These are phyloP conservation scores for Phylloscopus trochiloides DNA, from an alignment of 2,113 vertebrate species.

Conservation along the genomic window DNA sequence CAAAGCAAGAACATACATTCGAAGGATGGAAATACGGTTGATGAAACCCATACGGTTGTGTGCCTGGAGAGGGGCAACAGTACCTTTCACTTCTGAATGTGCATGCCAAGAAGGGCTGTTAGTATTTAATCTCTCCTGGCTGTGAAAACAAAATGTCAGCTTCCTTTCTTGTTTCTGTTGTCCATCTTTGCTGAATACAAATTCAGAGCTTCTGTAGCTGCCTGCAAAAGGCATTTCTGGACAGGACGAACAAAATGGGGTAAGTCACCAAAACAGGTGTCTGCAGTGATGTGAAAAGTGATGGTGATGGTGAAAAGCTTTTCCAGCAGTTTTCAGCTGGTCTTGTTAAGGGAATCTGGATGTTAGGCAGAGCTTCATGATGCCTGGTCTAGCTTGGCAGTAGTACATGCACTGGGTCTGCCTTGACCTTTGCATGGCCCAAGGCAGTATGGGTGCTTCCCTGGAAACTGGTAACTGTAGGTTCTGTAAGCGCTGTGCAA, in stretches of 20 bases:
- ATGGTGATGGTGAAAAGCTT: neutral
- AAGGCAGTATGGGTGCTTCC: no score
- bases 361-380: neutral
- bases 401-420: neutral
- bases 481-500: neutral
- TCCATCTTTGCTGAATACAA: neutral
- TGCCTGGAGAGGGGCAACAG: neutral
- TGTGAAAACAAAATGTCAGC: neutral
- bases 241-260: neutral
- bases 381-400: neutral
- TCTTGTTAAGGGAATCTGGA: neutral
- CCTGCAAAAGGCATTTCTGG: neutral
- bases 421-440: neutral
- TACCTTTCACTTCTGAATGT: neutral
- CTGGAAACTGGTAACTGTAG: neutral
- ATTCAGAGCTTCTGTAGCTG: neutral
- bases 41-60: neutral
- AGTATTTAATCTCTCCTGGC: neutral
- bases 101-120: neutral
- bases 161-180: neutral
- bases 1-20: neutral
- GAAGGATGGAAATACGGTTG: neutral
- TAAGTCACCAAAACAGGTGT: neutral
- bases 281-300: no score
- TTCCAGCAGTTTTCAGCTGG: neutral